A percentile compares a stretch with the other conserved stretches of the same genome.
Evolutionary conservation across 2,888 invertebrate species (phyloP).

Genomic region (Stenolophus ochropezus): DNA sequence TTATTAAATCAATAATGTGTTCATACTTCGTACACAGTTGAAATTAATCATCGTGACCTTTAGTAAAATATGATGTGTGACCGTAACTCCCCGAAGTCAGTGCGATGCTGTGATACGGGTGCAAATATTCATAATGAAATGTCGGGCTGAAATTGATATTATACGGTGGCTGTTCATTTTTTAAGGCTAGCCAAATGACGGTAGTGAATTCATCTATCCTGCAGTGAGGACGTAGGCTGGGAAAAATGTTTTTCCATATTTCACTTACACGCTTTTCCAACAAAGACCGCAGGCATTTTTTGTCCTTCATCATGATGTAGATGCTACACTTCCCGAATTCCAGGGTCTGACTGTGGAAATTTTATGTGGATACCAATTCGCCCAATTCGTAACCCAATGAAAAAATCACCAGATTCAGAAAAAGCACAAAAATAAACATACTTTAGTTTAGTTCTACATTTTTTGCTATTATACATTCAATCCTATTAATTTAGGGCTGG

Average conservation of each 20-base stretch:
- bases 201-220: background rate
- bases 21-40: too few species aligned
- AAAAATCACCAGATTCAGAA: too few species aligned
- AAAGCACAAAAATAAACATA: too few species aligned
- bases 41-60: too few species aligned
- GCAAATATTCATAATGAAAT: background rate
- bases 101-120: too few species aligned
- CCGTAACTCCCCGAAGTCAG: too few species aligned
- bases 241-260: slow-evolving; percentile 29
- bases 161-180: background rate
- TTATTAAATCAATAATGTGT: too few species aligned
- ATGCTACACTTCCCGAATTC: slow-evolving; percentile 9
- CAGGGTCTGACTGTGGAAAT: background rate
- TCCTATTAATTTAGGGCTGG: too few species aligned
- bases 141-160: background rate
- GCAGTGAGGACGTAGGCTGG: background rate
- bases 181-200: slow-evolving; percentile 3
- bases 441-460: too few species aligned
- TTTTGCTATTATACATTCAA: too few species aligned
- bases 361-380: background rate
- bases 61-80: too few species aligned
- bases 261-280: slow-evolving; percentile 3
- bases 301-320: slow-evolving; percentile 14
- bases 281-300: background rate
- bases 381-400: too few species aligned